Evolutionary conservation across 2,113 vertebrate species (phyloP), one percentile per base, ranked within the genome.

Genomic region (Silurus glanis): DNA sequence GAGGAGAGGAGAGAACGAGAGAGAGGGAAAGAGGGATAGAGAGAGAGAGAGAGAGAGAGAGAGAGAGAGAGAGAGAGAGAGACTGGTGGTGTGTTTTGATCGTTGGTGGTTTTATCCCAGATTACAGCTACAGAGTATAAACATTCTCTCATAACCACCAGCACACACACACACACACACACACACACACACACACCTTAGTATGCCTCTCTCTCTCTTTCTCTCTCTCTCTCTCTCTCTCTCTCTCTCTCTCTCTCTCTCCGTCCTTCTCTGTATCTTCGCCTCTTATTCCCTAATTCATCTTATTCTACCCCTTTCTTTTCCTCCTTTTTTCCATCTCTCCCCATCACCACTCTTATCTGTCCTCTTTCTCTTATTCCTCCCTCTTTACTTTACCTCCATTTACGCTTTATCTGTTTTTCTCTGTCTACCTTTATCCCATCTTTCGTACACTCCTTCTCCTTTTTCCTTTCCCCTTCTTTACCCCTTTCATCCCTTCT

Each of bases 11-110:
- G 45, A 66, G 80, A 53, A 62, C 59, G 81, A 90, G 89, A 67
- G 83, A 72, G 82, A 69, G 80, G 75, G 53, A 78, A 56, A 86
- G 78, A 76, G 21, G 90, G 51, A 19, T 61, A 19, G 2, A 51
- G 21, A 47, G 80, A 85, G 86, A 45, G 81, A 83, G 86, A 75
- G 78, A 90, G 13, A 28, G 67, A 82, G 61, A 53, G 69, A 72
- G 25, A 47, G 61, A 45, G 87, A 62, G 80, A 67, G 59, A 66
- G 80, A 67, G 45, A 28, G 56, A 85, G 74, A 86, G 75, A 86
- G 87, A 93, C 88, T 91, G 92, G 93, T 92, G 90, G 91, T 89
- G 91, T 92, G 92, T 93, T 92, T 93, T 90, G 92, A 93, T 91
- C 92, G 90, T n/a, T 91, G 90, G 89, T 87, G 87, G 87, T 91